Percentiles rank a stretch among this genome's conserved stretches.
Conservation (phyloP, 30 jellyfish, hydroid and myxozoan species). For the Hydractinia symbiolongicarpus region DNA sequence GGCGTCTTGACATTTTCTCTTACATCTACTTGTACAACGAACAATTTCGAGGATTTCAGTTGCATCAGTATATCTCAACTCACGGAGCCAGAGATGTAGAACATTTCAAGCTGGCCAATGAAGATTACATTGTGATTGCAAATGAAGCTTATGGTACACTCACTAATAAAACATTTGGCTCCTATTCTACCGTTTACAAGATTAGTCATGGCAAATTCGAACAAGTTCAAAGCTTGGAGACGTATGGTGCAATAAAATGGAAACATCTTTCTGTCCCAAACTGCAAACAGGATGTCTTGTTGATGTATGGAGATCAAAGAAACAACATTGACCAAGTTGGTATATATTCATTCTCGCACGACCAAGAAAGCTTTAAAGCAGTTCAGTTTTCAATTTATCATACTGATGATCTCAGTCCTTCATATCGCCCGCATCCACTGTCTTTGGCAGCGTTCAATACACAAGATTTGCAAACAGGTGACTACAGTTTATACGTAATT, state of each 20-base stretch:
- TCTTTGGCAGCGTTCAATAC: conserved; percentile 45
- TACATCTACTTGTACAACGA: conserved; percentile 42
- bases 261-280: conserved; percentile 40
- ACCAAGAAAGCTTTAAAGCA: conserved; percentile 33
- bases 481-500: conserved; percentile 31
- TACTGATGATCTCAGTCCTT: background rate
- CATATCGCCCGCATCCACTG: conserved; percentile 51
- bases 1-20: conserved; percentile 36
- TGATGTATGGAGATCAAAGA: conserved; percentile 51
- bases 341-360: conserved; percentile 34
- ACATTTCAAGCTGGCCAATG: conserved; percentile 30
- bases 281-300: conserved; percentile 47
- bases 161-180: conserved; percentile 13
- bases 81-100: conserved; percentile 69
- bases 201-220: conserved; percentile 33
- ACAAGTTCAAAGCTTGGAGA: conserved; percentile 25
- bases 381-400: conserved; percentile 49
- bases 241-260: conserved; percentile 66
- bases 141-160: conserved; percentile 46
- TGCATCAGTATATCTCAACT: conserved; percentile 49
- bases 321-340: conserved; percentile 75
- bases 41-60: conserved; percentile 8
- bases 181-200: conserved; percentile 43
- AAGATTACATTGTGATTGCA: conserved; percentile 50
- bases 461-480: conserved; percentile 6